These are phyloP conservation scores for Oxycera nigricornis DNA, from an alignment of 2,888 invertebrate species.

Conservation along the genomic window DNA sequence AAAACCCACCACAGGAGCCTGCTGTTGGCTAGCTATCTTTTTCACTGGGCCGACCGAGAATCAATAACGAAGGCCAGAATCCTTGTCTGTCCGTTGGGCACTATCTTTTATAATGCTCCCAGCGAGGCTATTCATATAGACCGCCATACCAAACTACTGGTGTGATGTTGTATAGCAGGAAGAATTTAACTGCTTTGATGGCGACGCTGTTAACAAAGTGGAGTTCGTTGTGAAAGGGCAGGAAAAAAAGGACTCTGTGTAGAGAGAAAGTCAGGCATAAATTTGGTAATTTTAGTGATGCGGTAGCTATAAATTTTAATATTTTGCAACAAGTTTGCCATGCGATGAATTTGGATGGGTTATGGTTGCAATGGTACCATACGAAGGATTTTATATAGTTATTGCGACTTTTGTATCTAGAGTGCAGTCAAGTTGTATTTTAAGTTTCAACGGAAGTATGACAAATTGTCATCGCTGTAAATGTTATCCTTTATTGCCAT, in stretches of 20 bases:
- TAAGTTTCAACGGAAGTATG: too few species aligned
- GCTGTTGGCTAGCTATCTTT: not conserved
- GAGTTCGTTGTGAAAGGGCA: not conserved
- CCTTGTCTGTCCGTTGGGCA: constrained; percentile 3
- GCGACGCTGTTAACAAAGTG: constrained; percentile 16
- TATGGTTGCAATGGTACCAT: too few species aligned
- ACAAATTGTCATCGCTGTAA: too few species aligned
- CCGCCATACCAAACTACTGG: too few species aligned
- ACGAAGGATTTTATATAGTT: too few species aligned
- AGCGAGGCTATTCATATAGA: not conserved
- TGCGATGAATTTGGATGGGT: not conserved
- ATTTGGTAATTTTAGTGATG: constrained; percentile 24
- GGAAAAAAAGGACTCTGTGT: not conserved
- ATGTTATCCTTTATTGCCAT: too few species aligned
- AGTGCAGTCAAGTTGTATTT: too few species aligned
- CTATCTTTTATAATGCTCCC: constrained; percentile 25
- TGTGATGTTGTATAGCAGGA: not conserved
- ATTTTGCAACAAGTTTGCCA: constrained; percentile 24
- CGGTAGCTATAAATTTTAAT: constrained; percentile 8
- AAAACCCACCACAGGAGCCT: not conserved
- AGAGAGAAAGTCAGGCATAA: constrained; percentile 16
- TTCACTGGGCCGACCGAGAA: not conserved
- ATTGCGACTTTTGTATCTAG: too few species aligned
- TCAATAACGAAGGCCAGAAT: constrained; percentile 5
- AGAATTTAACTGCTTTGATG: constrained; percentile 25